phyloP scores from a whole-genome alignment of 2,888 invertebrate genomes.

The Patella ulyssiponensis region DNA sequence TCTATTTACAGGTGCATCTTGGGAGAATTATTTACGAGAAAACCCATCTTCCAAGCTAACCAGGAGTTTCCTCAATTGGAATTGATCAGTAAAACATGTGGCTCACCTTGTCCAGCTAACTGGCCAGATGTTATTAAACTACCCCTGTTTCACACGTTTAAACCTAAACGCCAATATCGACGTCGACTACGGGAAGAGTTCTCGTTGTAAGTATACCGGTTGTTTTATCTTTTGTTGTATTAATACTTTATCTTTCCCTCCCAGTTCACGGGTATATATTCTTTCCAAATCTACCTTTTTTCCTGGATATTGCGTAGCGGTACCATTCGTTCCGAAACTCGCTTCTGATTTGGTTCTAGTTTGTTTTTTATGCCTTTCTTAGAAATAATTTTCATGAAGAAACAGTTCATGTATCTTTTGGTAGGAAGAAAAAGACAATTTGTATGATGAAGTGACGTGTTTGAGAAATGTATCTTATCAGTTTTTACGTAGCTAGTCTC shows the following conservation, averaged over 20 bases:
- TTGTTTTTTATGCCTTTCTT: background rate
- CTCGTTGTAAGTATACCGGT: slow-evolving; percentile 77
- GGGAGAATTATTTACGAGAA: slow-evolving; percentile 95
- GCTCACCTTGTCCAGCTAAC: slow-evolving; percentile 94
- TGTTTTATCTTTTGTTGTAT: background rate
- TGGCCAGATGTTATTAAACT: slow-evolving; percentile 97
- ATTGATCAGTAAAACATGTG: slow-evolving; percentile 93
- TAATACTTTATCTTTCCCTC: background rate
- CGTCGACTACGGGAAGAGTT: slow-evolving; percentile 93
- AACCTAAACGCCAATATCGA: slow-evolving; percentile 91
- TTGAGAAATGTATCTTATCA: too few species aligned
- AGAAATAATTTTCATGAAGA: too few species aligned
- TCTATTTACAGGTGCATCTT: slow-evolving; percentile 83
- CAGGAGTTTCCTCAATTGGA: slow-evolving; percentile 94
- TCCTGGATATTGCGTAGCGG: background rate
- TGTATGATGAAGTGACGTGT: too few species aligned
- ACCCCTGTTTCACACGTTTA: slow-evolving; percentile 91
- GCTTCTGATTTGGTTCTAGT: background rate
- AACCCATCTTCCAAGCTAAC: slow-evolving; percentile 96
- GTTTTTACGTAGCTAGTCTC: too few species aligned
- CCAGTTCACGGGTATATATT: background rate
- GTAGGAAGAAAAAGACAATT: too few species aligned
- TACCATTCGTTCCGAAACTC: background rate
- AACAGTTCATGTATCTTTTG: too few species aligned
- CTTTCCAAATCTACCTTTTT: background rate